Conservation (phyloP, 2,797 vertebrate genomes). For the Crenuchus spilurus region DNA sequence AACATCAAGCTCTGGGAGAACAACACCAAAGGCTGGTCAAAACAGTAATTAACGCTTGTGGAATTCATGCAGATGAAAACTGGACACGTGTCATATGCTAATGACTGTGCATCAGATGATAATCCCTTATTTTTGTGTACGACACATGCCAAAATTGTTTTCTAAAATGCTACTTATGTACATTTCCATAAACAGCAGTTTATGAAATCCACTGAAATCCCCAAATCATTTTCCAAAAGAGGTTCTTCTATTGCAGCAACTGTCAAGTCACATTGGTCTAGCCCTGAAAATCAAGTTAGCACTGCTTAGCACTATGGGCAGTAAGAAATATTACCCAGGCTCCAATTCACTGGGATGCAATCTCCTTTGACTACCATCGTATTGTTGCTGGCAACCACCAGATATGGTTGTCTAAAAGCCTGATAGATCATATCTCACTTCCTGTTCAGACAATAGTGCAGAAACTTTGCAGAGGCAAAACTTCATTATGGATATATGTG, state of each 20-base stretch:
- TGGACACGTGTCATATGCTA: neutral
- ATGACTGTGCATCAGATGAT: neutral
- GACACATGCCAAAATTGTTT: neutral
- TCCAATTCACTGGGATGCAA: constrained; percentile 16
- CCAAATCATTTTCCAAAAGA: constrained; percentile 7
- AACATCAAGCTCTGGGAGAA: neutral
- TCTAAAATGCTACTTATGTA: neutral
- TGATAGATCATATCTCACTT: constrained; percentile 20
- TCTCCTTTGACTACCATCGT: constrained; percentile 34
- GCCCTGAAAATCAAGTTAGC: constrained; percentile 24
- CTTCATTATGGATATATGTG: neutral
- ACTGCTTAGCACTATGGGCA: neutral
- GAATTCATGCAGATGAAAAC: neutral
- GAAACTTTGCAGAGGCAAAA: neutral
- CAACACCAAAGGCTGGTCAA: neutral
- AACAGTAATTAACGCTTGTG: neutral
- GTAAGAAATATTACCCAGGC: constrained; percentile 27
- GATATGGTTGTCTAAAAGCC: constrained; percentile 17
- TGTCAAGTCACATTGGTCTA: constrained; percentile 28
- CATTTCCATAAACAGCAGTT: neutral
- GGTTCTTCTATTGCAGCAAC: constrained; percentile 7
- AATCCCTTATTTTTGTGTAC: neutral
- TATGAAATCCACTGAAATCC: constrained; percentile 6
- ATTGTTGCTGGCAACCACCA: constrained; percentile 31
- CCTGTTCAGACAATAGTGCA: neutral